Base-by-base conservation (phyloP, 2,797 vertebrate genomes). In the Mormyrops boulengeri region DNA sequence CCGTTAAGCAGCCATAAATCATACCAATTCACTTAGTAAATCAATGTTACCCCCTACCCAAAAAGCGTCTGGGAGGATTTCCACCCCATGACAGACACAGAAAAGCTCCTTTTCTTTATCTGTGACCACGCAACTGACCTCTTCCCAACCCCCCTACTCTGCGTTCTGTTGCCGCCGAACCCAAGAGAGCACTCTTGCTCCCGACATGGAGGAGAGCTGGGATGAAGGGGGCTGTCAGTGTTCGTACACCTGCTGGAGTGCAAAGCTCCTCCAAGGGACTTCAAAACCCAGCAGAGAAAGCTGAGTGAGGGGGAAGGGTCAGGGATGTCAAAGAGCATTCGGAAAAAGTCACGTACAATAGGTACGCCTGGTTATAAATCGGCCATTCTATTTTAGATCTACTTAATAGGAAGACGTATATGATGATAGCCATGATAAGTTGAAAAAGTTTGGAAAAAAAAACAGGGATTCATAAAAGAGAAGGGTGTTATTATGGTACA, bases 181-280 rank as follows among this genome's bases (percentile, higher is more conserved):
- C 92, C 91, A 92, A 93, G 69, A 88, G 90, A 93, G 14, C 82
- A 89, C 80, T 93, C 91, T 89, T 91, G 92, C 62, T 92, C 88
- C 69, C 94, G 90, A 93, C 73, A 91, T 91, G 91, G 92, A 94
- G 90, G 90, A 91, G 89, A 91, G 93, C 92, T 94, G 95, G 93
- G 62, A 94, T 94, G 95, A 94, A 91, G 2, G 90, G 89, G 93
- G 92, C 91, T 91, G 91, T 80, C 44, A 90, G 41, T 90, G 90
- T 91, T 92, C 89, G 90, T 93, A 94, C 91, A 95, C 92, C 92
- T 95, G 91, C 90, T 94, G 91, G 95, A 95, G 93, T 91, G 95
- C 12, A 47, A 91, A 88, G 92, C 88, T 88, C 91, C 69, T 84
- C 85, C 77, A 88, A n/a, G 89, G 86, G 88, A 90, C 62, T 90